These are phyloP conservation scores for Synanthedon vespiformis DNA, from an alignment of 2,888 invertebrate species.

Conservation along the genomic window DNA sequence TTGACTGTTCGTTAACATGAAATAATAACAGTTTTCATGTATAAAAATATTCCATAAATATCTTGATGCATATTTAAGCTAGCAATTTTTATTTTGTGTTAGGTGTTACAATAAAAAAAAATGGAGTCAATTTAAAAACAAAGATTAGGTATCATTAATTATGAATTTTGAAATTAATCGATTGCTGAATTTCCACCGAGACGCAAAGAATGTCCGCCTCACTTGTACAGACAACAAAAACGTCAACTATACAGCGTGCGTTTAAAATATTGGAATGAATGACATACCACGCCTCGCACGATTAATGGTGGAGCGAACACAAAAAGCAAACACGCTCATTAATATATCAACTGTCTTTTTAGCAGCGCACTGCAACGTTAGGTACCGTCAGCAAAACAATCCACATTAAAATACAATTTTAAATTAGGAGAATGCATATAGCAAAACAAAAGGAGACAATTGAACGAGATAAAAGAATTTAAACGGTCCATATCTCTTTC, in stretches of 20 bases:
- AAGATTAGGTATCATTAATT: no score
- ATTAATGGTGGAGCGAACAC: constrained; percentile 61
- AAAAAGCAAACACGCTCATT: constrained; percentile 67
- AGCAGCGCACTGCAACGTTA: constrained; percentile 39
- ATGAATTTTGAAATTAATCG: no score
- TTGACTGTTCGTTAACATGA: no score
- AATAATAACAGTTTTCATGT: no score
- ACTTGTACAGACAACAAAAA: constrained; percentile 61
- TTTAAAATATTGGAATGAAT: constrained; percentile 71
- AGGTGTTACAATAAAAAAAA: no score
- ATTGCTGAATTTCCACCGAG: constrained; percentile 16
- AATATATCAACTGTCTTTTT: constrained; percentile 70
- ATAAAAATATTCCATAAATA: no score
- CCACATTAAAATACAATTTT: neutral
- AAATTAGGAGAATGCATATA: neutral
- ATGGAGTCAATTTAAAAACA: no score
- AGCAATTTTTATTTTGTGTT: no score
- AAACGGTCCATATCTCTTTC: constrained; percentile 58
- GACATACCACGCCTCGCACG: constrained; percentile 67
- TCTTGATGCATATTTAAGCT: no score
- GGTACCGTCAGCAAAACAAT: constrained; percentile 42
- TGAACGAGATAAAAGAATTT: constrained; percentile 20
- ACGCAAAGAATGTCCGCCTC: constrained; percentile 48
- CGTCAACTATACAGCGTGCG: constrained; percentile 48
- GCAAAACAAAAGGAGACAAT: neutral